Evolutionary conservation across 2,888 invertebrate species (phyloP).

Genomic region (Pilophorus perplexus): DNA sequence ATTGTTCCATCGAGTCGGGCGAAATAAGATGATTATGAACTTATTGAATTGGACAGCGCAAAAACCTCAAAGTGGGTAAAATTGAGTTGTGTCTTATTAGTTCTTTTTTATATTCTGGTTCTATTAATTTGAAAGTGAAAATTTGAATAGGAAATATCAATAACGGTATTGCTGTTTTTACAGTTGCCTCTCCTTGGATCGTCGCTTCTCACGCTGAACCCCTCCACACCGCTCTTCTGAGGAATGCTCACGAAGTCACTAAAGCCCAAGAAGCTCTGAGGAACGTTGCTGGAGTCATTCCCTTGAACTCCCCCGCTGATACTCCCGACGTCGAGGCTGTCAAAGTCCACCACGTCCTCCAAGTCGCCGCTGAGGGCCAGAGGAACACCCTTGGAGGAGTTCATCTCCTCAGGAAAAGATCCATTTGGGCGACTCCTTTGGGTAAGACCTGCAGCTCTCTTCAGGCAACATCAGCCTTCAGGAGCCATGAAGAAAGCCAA

Average conservation of each 20-base stretch:
- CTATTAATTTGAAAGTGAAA: too few species aligned
- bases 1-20: too few species aligned
- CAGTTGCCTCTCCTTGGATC: slow-evolving; percentile 16
- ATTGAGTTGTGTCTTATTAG: too few species aligned
- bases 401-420: slow-evolving; percentile 42
- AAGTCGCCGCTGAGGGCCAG: slow-evolving; percentile 33
- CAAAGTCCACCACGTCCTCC: slow-evolving; percentile 37
- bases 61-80: too few species aligned
- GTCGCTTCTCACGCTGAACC: slow-evolving; percentile 13
- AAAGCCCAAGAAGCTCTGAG: slow-evolving; percentile 48
- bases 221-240: slow-evolving; percentile 53
- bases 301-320: slow-evolving; percentile 43
- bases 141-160: too few species aligned
- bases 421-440: slow-evolving; percentile 32
- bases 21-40: too few species aligned
- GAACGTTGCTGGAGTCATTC: slow-evolving; percentile 53
- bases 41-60: too few species aligned
- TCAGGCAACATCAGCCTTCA: neutral
- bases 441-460: slow-evolving; percentile 11
- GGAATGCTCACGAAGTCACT: slow-evolving; percentile 48
- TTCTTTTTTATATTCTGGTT: too few species aligned
- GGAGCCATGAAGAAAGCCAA: too few species aligned
- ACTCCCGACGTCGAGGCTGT: slow-evolving; percentile 38
- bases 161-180: too few species aligned
- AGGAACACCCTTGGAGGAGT: slow-evolving; percentile 35